A percentile compares a stretch with the other conserved stretches of the same genome.
Conservation (phyloP, 2,113 vertebrate species). For the Peromyscus californicus region DNA sequence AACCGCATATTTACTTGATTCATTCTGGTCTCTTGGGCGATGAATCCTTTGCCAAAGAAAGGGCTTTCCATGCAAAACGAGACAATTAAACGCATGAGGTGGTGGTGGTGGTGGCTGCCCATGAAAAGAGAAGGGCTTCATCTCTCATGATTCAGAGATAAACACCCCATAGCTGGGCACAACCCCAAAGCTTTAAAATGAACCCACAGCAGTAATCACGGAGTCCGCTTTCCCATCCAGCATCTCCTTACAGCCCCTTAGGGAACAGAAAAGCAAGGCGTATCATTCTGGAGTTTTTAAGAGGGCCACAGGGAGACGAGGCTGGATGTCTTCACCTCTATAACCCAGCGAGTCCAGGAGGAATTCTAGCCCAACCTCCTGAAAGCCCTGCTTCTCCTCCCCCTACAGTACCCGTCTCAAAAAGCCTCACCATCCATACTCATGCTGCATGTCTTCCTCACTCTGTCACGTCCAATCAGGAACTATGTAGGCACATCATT, state of each 20-base stretch:
- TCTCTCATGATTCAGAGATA: conserved; percentile 24
- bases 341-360: neutral
- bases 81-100: conserved; percentile 41
- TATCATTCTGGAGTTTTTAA: neutral
- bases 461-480: neutral
- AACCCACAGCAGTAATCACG: neutral
- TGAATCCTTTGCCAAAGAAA: conserved; percentile 71
- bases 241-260: conserved; percentile 15
- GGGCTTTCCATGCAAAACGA: conserved; percentile 57
- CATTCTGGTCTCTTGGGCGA: conserved; percentile 58
- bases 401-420: neutral
- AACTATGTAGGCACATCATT: neutral
- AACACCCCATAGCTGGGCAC: neutral
- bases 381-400: neutral
- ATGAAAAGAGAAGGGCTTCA: conserved; percentile 56
- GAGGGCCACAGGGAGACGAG: neutral
- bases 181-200: neutral
- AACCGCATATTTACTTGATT: conserved; percentile 73
- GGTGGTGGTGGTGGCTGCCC: neutral
- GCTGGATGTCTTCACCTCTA: neutral
- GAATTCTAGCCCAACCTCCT: neutral
- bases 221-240: neutral
- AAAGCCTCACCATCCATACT: neutral
- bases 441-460: neutral
- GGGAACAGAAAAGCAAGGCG: neutral